Base-by-base conservation (phyloP, 2,888 invertebrate species). In the Smittia aterrima region DNA sequence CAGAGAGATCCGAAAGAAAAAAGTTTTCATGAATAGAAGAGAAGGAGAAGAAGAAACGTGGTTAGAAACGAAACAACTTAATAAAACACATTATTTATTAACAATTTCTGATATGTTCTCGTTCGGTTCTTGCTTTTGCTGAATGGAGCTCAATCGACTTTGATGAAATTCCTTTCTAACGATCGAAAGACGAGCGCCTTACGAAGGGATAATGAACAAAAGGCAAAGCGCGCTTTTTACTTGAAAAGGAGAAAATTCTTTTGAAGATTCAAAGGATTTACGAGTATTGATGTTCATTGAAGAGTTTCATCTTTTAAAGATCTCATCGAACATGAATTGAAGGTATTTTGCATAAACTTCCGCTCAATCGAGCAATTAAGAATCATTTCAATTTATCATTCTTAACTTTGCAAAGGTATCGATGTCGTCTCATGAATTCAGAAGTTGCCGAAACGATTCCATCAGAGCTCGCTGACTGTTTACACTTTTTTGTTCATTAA, bases 81-180 rank as follows among this genome's bases (percentile, higher is more conserved):
- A 70, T 70, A 70, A 70, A 70, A 70, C 70, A 54, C 70, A 70
- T 70, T 53, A 70, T 70, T 70, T 70, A 70, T 70, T 25, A 70
- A 70, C 47, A 22, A 20, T 70, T 47, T 58, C 58, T 58, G 58
- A 58, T 58, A 58, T 58, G 9, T 58, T 58, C 53, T 32, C 32
- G 32, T 32, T 58, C 22, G 58, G 18, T 9, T 32, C 32, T n/a
- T n/a, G 16, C 16, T 18, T 58, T 58, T n/a, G 1, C 9, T 58
- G 20, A 58, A 18, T 58, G 20, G 18, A 32, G 32, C 32, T 38
- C 66, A 66, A 66, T 66, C 38, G 66, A 38, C 32, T 66, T 66
- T 47, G 11, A 66, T 25, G 27, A 22, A 58, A 58, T 20, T 58
- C 20, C 58, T 58, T 58, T 58, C n/a, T n/a, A 66, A 7, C 25